Evolutionary conservation across 2,888 invertebrate genomes (phyloP), one percentile per base, ranked within the genome.

Genomic region (Ennomos quercinarius): DNA sequence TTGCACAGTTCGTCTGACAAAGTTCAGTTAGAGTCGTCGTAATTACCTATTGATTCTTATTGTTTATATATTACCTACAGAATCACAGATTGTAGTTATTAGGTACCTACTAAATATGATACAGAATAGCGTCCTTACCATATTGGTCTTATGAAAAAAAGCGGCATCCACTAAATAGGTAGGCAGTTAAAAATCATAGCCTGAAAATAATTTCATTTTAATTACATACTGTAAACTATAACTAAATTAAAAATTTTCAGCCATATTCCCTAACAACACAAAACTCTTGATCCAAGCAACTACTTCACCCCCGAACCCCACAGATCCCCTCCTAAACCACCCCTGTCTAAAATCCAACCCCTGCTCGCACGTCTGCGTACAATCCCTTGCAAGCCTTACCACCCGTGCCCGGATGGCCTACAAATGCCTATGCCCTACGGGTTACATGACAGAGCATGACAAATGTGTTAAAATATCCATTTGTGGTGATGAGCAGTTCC

Each of bases 321-420:
- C 65, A 47, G 71, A 77, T 51, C 75, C 81, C 0, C 62, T 83
- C 1, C 52, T 71, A 5, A 75, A 66, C 43, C 95, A 95, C 81
- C 91, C 93, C 0, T 97, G 97, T 72, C 89, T 90, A 35, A 86
- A 87, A 36, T 94, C 95, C 62, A 95, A 95, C 40, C 94, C 94
- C 0, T 97, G 97, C 73, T 95, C 95, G 2, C 95, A 97, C 77
- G 83, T 97, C 9, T 97, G 97, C 74, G 93, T 96, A 2, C 93
- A 95, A 77, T 66, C 4, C 53, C 81, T 41, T 79, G 45, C 5
- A 61, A 27, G 27, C 5, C 3, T 6, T 27, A 54, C 10, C 68
- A 37, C 68, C 8, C 66, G 71, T 17, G 58, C 65, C 10, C 46
- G 55, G 38, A 37, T 77, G 64, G 71, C 70, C 0, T 87, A 86